Conservation (phyloP, 2,113 vertebrate species). For the Pteronura brasiliensis region DNA sequence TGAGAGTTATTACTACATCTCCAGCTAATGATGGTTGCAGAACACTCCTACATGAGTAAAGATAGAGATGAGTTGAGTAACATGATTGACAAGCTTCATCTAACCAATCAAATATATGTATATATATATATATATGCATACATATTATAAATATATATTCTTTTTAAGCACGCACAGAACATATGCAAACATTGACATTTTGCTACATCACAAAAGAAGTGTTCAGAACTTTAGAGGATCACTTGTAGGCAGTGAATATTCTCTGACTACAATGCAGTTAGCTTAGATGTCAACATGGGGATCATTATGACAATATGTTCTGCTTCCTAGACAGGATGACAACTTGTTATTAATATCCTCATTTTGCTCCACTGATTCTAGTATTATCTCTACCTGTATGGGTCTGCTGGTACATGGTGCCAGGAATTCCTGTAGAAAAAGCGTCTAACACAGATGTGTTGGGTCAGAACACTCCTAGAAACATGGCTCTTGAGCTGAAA, state of each 20-base stretch:
- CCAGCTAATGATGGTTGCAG: background rate
- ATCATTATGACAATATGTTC: background rate
- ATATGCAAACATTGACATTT: background rate
- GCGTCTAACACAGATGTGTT: background rate
- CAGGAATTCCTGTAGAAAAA: background rate
- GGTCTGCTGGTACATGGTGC: background rate
- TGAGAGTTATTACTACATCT: background rate
- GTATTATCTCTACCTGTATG: background rate
- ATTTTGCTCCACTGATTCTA: background rate
- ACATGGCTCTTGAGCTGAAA: background rate
- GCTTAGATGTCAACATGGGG: background rate
- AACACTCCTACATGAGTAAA: background rate
- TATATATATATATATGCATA: no score
- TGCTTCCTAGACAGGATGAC: background rate
- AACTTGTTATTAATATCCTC: background rate
- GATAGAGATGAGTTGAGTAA: background rate
- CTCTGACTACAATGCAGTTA: background rate
- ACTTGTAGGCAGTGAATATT: background rate
- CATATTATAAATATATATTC: background rate
- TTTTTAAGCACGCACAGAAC: background rate
- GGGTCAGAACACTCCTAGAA: background rate
- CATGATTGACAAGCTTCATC: background rate
- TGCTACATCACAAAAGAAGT: background rate
- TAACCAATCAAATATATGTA: background rate
- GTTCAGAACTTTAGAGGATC: background rate